phyloP scores from a whole-genome alignment of 2,797 vertebrate species.

The Megalops cyprinoides region DNA sequence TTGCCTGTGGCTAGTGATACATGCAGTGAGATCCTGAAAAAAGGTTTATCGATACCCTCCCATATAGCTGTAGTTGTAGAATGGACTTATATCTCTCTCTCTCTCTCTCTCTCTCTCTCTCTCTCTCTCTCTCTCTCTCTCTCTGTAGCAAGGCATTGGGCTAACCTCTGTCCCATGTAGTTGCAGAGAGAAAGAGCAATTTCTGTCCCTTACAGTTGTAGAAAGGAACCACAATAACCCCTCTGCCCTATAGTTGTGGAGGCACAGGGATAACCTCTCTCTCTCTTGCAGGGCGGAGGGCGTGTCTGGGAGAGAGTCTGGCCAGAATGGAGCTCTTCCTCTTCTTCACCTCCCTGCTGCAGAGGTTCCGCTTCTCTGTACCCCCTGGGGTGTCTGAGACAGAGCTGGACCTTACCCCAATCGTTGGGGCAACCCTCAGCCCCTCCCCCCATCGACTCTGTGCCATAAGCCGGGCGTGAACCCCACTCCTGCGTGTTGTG shows the following conservation, averaged over 20 bases:
- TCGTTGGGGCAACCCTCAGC: slow-evolving; percentile 42
- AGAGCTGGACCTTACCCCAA: slow-evolving; percentile 49
- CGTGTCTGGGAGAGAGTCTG: slow-evolving; percentile 53
- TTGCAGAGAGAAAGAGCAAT: too few relatives aligned
- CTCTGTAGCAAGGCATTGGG: not conserved
- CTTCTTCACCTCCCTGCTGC: slow-evolving; percentile 51
- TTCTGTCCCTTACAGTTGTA: too few relatives aligned
- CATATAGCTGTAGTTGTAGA: too few relatives aligned
- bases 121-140: too few relatives aligned
- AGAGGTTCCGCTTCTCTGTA: slow-evolving; percentile 50
- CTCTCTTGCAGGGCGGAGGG: slow-evolving; percentile 43
- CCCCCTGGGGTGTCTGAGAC: slow-evolving; percentile 48
- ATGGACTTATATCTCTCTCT: too few relatives aligned
- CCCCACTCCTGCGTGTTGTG: too few relatives aligned
- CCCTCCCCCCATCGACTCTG: slow-evolving; percentile 47
- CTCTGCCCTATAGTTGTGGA: not conserved
- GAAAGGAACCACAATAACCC: not conserved
- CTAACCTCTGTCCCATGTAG: too few relatives aligned
- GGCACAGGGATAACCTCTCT: not conserved
- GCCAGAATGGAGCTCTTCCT: slow-evolving; percentile 56
- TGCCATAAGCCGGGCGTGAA: slow-evolving; percentile 37
- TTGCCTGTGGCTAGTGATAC: not conserved
- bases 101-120: too few relatives aligned
- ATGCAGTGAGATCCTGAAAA: not conserved
- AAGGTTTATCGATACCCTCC: too few relatives aligned